Evolutionary conservation across 1,140 invertebrate species (phyloP), one percentile per base, ranked within the genome.

Genomic region (Micrasema minimum): DNA sequence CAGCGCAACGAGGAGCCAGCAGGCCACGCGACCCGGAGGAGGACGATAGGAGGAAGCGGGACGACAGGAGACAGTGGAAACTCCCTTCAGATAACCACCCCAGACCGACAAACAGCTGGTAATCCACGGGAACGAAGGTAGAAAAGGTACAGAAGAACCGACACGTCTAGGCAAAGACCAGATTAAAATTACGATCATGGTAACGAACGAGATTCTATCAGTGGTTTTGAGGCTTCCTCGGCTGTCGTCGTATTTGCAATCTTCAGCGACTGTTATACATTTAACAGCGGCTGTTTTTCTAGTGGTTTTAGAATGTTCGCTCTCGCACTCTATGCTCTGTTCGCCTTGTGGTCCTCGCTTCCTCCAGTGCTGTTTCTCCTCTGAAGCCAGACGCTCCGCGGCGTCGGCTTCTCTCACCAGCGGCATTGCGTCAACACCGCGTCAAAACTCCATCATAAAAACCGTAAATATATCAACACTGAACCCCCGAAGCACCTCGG

Each of bases 171-270:
- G 22, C 41, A 41, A 41, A 1, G 7, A 38, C 16, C 12, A 43
- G 20, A 31, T n/a, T 23, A 66, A 12, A 53, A 31, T 51, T n/a
- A 45, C 43, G 6, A 62, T 35, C 57, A 41, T 64, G 7, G 46
- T 51, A 48, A 55, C 57, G 61, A 48, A 37, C 22, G 59, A 10
- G 16, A 31, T 43, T 43, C 18, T 45, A 26, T 18, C 65, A 43
- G n/a, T 53, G 10, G 22, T 41, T 43, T 67, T 31, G 23, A n/a
- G 18, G 20, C n/a, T 14, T 35, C 55, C 46, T 66, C 65, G 37
- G 41, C 46, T 61, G 2, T 62, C 43, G 62, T 72, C 64, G 64
- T 66, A 72, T 72, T 66, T 72, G 10, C n/a, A 64, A 46, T 53
- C 59, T 11, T 53, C 43, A 50, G 23, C 22, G 18, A 43, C 20